phyloP scores from a whole-genome alignment of 2,113 vertebrate species.

The Mobula birostris region DNA sequence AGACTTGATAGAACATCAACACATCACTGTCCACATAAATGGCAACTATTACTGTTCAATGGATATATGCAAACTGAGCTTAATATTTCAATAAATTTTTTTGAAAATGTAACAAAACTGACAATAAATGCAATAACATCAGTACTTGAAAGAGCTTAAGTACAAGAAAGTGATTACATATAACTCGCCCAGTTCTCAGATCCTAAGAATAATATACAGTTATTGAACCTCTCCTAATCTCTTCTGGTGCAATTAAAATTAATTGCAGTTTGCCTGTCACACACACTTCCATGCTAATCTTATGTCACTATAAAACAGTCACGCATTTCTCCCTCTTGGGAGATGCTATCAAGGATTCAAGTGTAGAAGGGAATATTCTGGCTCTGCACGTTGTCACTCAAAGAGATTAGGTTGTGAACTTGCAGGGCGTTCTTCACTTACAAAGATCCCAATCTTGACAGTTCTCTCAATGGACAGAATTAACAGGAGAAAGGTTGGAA shows the following conservation, averaged over 20 bases:
- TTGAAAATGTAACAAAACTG: not conserved
- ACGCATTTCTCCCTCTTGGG: not conserved
- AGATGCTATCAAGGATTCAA: not conserved
- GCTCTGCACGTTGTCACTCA: not conserved
- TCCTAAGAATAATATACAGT: not conserved
- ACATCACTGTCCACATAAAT: not conserved
- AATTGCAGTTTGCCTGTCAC: not conserved
- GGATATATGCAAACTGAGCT: not conserved
- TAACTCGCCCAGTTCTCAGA: not conserved
- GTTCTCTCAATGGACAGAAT: not conserved
- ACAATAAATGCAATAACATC: slow-evolving; percentile 6
- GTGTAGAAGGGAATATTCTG: not conserved
- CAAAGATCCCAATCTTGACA: not conserved
- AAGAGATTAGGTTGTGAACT: not conserved
- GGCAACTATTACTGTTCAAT: not conserved
- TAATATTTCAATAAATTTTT: not conserved
- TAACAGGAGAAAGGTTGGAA: not conserved
- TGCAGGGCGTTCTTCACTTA: not conserved
- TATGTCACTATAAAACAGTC: not conserved
- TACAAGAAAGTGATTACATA: not conserved
- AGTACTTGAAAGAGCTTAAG: not conserved
- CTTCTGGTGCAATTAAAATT: slow-evolving; percentile 24
- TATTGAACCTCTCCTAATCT: slow-evolving; percentile 23
- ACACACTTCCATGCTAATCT: not conserved
- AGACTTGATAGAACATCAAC: not conserved